Percentiles rank a stretch among this genome's conserved stretches.
These are phyloP conservation scores for Germaria angustata DNA, from an alignment of 2,888 invertebrate species.

Conservation along the genomic window DNA sequence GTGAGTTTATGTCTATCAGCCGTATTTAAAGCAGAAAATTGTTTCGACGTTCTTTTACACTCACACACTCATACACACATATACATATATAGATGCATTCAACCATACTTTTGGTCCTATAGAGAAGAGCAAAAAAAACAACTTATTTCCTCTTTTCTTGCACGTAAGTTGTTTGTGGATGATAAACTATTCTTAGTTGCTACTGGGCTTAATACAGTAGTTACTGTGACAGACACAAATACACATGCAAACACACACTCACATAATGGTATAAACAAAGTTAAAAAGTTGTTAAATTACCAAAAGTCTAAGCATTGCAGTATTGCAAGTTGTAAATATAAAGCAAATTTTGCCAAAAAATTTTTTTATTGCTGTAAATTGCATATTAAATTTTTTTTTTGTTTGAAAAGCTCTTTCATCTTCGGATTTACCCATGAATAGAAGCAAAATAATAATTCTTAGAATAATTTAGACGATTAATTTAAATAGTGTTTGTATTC, in stretches of 20 bases:
- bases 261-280: no score
- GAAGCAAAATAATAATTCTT: no score
- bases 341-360: not conserved
- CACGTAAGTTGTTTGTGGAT: not conserved
- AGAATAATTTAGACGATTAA: no score
- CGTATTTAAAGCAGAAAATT: constrained; percentile 39
- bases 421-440: no score
- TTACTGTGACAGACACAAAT: not conserved
- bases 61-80: not conserved
- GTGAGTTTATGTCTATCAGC: constrained; percentile 14
- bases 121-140: not conserved
- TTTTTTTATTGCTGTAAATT: not conserved
- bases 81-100: not conserved
- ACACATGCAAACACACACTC: no score
- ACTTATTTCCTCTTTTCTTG: not conserved
- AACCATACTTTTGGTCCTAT: no score
- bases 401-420: no score
- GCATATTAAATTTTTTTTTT: not conserved
- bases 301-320: not conserved
- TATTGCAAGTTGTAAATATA: constrained; percentile 8
- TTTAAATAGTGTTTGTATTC: no score
- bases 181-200: not conserved
- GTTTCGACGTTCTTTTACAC: constrained; percentile 19
- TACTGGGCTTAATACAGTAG: not conserved
- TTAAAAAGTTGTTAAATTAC: constrained; percentile 20